Percentiles rank a stretch among this genome's conserved stretches.
Evolutionary conservation across 53 echinoderm and acorn worm species (phyloP).

Genomic region (Holothuria scabra): DNA sequence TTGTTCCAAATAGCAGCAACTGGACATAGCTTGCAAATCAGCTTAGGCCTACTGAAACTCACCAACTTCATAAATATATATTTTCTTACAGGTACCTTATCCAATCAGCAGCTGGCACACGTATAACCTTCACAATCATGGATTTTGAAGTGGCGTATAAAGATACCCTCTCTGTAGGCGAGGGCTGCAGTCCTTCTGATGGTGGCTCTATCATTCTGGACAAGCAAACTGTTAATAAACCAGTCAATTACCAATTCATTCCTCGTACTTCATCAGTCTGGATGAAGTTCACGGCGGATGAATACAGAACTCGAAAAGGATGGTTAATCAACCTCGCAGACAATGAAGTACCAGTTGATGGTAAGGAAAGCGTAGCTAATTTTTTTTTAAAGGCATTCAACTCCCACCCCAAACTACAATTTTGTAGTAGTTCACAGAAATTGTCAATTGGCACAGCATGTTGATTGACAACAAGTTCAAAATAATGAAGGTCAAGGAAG

Average conservation of each 20-base stretch:
- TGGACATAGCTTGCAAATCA: no score
- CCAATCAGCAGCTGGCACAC: slow-evolving; percentile 27
- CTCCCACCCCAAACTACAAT: no score
- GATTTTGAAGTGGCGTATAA: slow-evolving; percentile 10
- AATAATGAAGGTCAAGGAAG: no score
- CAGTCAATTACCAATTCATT: slow-evolving; percentile 58
- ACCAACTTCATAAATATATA: background rate
- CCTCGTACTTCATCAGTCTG: slow-evolving; percentile 68
- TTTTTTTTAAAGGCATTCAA: no score
- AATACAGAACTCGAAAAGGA: slow-evolving; percentile 63
- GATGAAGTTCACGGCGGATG: slow-evolving; percentile 71
- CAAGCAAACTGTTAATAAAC: slow-evolving; percentile 63
- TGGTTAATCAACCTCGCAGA: slow-evolving; percentile 73
- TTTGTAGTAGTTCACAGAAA: no score
- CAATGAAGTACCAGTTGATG: slow-evolving; percentile 35
- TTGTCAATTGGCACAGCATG: no score
- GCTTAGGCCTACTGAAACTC: no score
- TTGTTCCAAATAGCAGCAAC: no score
- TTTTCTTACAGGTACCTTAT: slow-evolving; percentile 19
- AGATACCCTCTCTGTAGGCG: slow-evolving; percentile 75
- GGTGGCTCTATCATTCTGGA: slow-evolving; percentile 69
- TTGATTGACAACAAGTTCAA: no score
- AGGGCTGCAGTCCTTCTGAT: slow-evolving; percentile 49
- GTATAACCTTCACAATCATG: slow-evolving; percentile 3
- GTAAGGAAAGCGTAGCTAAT: background rate